Base-by-base conservation (phyloP, 2,113 vertebrate genomes). In the Steatornis caripensis region DNA sequence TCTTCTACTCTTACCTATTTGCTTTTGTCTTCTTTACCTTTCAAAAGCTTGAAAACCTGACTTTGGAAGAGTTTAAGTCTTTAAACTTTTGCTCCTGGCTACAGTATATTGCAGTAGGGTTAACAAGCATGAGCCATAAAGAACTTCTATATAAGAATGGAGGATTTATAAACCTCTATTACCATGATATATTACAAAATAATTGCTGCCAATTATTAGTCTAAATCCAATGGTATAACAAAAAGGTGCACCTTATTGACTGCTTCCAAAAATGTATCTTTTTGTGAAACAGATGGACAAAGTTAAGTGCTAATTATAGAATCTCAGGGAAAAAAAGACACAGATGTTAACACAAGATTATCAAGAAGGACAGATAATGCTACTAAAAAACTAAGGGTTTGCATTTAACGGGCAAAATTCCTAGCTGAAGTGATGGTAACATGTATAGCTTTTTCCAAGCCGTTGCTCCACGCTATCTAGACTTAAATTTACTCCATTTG, bases 231-330 rank as follows among this genome's bases (percentile, higher is more conserved):
- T 26, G 27, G 11, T 55, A 48, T 36, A 65, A 94, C 32, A 87
- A 80, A 95, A 95, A 49, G 36, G 43, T 69, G 37, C 34, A 94
- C 54, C 39, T 82, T 74, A 74, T 0, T 69, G 92, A 80, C 16
- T 8, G 1, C 58, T 89, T 87, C 64, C 49, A 85, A 89, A 96
- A 93, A 66, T 22, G 17, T 41, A 81, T 69, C 24, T 61, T 88
- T 91, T 90, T 85, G 76, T 89, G 64, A 84, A 92, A 88, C 22
- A 82, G 85, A 90, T n/a, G 74, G 76, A 77, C 36, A 92, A 95
- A 96, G 51, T 43, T 43, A 93, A 93, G 54, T 78, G 70, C 22
- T 84, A 94, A 88, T 92, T 78, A 94, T 2, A 85, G 74, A 88
- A 80, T 75, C n/a, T 65, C 43, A 49, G 32, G 43, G 68, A 37